Evolutionary conservation across 92 coral and sea anemone species (phyloP), one percentile per base, ranked within the genome.

Genomic region (Metridium senile): DNA sequence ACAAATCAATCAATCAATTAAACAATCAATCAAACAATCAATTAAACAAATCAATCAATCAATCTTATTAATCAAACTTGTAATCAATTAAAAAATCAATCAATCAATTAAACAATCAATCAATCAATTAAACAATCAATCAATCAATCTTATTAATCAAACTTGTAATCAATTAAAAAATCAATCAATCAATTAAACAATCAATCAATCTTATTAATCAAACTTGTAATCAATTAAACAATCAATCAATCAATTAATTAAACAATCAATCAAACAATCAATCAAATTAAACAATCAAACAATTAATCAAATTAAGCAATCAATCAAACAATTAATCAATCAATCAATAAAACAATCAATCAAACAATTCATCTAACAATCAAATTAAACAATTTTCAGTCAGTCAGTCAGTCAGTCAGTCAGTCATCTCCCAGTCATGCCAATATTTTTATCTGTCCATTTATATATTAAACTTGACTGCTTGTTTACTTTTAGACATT

Each of bases 401-500:
- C 10, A 2, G 63, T 57, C 22, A 20, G 49, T 39, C 49, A 4
- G 49, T 39, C 49, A 39, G 28, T 20, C 63, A 26, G 63, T 57
- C 63, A 6, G 18, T 20, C 3, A 49, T 35, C 28, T 27, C 28
- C 32, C 61, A 34, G 30, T 19, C 29, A 1, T 11, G n/a, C n/a
- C n/a, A n/a, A n/a, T n/a, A n/a, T n/a, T n/a, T n/a, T n/a, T n/a
- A n/a, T n/a, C n/a, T n/a, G n/a, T n/a, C n/a, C n/a, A n/a, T n/a
- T n/a, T n/a, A n/a, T n/a, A n/a, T n/a, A 45, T 17, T n/a, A n/a
- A n/a, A n/a, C n/a, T n/a, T n/a, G n/a, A n/a, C n/a, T 54, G 61
- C 8, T 46, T 26, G 28, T 33, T 56, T 51, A 88, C 97, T 87
- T 78, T 82, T 26, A 94, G 83, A 32, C 98, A 91, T 20, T 86